Conservation (phyloP, 2,888 invertebrate genomes). For the Thymelicus lineola region DNA sequence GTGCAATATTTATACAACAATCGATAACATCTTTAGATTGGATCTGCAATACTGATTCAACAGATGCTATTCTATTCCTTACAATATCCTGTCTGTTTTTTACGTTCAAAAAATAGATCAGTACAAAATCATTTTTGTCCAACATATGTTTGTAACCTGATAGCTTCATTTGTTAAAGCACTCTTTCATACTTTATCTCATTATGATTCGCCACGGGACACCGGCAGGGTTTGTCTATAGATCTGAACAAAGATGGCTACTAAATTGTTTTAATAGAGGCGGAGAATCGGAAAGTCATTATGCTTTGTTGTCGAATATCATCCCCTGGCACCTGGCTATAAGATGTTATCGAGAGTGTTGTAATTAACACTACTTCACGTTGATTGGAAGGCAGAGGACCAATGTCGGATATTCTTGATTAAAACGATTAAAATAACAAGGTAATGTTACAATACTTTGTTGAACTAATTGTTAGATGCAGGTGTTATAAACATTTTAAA, state of each 20-base stretch:
- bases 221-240: constrained; percentile 69
- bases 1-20: constrained; percentile 36
- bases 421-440: constrained; percentile 17
- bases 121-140: constrained; percentile 46
- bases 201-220: constrained; percentile 79
- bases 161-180: constrained; percentile 77
- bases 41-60: constrained; percentile 25
- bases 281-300: constrained; percentile 73
- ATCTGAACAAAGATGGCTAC: constrained; percentile 68
- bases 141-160: constrained; percentile 74
- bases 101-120: constrained; percentile 41
- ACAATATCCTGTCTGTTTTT: constrained; percentile 25
- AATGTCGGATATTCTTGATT: constrained; percentile 12
- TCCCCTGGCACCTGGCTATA: constrained; percentile 69
- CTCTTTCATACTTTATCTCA: constrained; percentile 69
- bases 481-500: neutral
- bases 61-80: constrained; percentile 25
- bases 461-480: neutral
- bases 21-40: constrained; percentile 26
- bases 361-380: constrained; percentile 56
- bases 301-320: constrained; percentile 69
- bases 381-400: constrained; percentile 31
- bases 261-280: constrained; percentile 83
- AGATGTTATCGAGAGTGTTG: constrained; percentile 62
- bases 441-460: constrained; percentile 1